A percentile compares a stretch with the other conserved stretches of the same genome.
phyloP scores from a whole-genome alignment of 2,888 invertebrate genomes.

The Campaea margaritaria region DNA sequence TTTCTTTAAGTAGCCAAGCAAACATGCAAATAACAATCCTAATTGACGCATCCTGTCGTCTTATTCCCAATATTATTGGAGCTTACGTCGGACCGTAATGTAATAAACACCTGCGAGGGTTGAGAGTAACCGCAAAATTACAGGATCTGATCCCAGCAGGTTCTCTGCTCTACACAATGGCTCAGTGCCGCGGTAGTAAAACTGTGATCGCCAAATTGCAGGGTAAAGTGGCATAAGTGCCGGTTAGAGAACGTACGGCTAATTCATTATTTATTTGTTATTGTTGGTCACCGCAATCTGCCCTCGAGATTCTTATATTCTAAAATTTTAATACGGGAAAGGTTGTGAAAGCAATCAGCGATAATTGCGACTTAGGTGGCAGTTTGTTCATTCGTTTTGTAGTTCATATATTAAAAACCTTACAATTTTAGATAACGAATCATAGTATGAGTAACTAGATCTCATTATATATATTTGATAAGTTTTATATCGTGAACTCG shows the following conservation, averaged over 20 bases:
- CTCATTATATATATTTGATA: too few relatives aligned
- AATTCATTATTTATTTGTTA: slow-evolving; percentile 32
- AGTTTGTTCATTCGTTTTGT: neutral
- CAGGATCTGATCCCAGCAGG: slow-evolving; percentile 71
- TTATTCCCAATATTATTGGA: slow-evolving; percentile 52
- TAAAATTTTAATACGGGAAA: slow-evolving; percentile 11
- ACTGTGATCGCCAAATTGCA: slow-evolving; percentile 79
- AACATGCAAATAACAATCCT: slow-evolving; percentile 41
- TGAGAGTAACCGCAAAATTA: slow-evolving; percentile 76
- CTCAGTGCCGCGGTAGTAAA: slow-evolving; percentile 54
- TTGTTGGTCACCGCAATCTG: slow-evolving; percentile 23
- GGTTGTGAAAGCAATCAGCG: slow-evolving; percentile 7
- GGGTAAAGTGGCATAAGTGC: slow-evolving; percentile 77
- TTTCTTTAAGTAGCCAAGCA: slow-evolving; percentile 30
- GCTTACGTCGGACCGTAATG: slow-evolving; percentile 55
- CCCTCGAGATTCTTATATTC: slow-evolving; percentile 1
- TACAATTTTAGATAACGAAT: neutral
- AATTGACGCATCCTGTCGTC: slow-evolving; percentile 52
- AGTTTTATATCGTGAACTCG: too few relatives aligned
- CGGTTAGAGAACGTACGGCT: slow-evolving; percentile 54
- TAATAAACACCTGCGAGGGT: slow-evolving; percentile 69
- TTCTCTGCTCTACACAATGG: slow-evolving; percentile 62
- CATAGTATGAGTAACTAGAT: neutral
- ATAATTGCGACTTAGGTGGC: slow-evolving; percentile 9
- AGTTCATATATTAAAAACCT: neutral